phyloP scores from a whole-genome alignment of 1,140 invertebrate genomes.

The Eubasilissa regina region DNA sequence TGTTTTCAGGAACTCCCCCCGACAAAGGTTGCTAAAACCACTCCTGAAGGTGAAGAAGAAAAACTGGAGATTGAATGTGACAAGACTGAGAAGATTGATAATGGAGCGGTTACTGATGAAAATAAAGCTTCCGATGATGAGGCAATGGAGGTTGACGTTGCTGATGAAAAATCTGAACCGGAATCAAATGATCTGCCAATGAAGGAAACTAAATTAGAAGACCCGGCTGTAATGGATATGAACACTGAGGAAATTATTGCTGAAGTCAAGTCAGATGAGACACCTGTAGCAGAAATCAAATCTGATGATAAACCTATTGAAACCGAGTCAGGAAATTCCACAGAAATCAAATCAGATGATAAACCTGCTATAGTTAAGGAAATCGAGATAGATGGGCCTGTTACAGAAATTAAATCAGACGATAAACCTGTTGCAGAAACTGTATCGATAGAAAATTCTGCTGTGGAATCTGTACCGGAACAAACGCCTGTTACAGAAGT shows the following conservation, averaged over 20 bases:
- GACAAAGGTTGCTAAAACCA: conserved; percentile 52
- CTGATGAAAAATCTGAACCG: conserved; percentile 1
- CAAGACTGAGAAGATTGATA: conserved; percentile 1
- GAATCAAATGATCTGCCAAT: not conserved
- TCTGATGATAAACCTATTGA: not conserved
- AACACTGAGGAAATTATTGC: conserved; percentile 1
- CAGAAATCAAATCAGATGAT: not conserved
- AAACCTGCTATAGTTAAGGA: not conserved
- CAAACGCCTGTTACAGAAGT: not conserved
- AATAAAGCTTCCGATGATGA: conserved; percentile 21
- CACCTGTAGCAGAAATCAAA: not conserved
- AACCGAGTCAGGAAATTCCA: not conserved
- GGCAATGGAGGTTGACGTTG: conserved; percentile 45
- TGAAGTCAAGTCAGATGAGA: not conserved
- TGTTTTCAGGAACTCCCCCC: conserved; percentile 53
- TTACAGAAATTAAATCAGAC: not conserved
- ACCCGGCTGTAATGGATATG: not conserved
- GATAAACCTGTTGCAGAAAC: not conserved
- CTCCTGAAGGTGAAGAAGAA: conserved; percentile 10
- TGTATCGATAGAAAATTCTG: not conserved
- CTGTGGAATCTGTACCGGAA: not conserved
- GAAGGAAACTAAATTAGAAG: not conserved
- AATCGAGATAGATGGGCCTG: not conserved
- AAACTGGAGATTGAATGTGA: not conserved
- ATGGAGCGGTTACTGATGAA: not conserved